Evolutionary conservation across 2,113 vertebrate species (phyloP).

Genomic region (Pelmatolapia mariae): DNA sequence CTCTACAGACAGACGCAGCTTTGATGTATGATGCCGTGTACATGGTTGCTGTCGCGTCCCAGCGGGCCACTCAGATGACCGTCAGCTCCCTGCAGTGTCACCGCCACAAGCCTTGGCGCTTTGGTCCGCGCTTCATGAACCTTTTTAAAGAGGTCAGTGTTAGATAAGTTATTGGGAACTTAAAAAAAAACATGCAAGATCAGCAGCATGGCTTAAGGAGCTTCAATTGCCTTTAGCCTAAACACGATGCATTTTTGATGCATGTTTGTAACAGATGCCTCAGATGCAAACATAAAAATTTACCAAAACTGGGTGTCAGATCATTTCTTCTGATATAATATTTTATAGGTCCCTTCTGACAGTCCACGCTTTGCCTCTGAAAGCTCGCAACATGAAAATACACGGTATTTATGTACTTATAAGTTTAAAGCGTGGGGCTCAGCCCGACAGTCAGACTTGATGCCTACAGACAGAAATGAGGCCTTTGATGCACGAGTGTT

Average conservation of each 20-base stretch:
- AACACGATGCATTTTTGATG: neutral
- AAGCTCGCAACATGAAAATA: neutral
- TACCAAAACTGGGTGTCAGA: neutral
- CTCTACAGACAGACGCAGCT: conserved; percentile 87
- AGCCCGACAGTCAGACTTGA: conserved; percentile 11
- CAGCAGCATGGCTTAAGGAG: neutral
- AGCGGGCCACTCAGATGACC: conserved; percentile 87
- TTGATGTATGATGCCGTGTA: conserved; percentile 96
- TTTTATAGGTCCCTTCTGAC: neutral
- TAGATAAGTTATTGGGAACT: neutral
- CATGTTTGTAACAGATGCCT: neutral
- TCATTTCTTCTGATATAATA: neutral
- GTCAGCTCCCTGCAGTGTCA: conserved; percentile 98
- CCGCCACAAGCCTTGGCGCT: conserved; percentile 96
- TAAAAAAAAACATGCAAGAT: neutral
- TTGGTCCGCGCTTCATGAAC: conserved; percentile 93
- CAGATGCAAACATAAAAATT: neutral
- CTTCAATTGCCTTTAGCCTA: neutral
- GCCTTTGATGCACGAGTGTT: conserved; percentile 54
- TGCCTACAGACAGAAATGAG: conserved; percentile 51
- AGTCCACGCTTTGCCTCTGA: neutral
- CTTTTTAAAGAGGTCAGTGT: conserved; percentile 90
- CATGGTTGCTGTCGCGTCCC: conserved; percentile 89
- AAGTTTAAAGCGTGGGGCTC: conserved; percentile 13
- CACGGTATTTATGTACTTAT: conserved; percentile 9